A percentile compares a stretch with the other conserved stretches of the same genome.
These are phyloP conservation scores for Ailuropoda melanoleuca DNA, from an alignment of 2,113 vertebrate genomes.

Conservation along the genomic window DNA sequence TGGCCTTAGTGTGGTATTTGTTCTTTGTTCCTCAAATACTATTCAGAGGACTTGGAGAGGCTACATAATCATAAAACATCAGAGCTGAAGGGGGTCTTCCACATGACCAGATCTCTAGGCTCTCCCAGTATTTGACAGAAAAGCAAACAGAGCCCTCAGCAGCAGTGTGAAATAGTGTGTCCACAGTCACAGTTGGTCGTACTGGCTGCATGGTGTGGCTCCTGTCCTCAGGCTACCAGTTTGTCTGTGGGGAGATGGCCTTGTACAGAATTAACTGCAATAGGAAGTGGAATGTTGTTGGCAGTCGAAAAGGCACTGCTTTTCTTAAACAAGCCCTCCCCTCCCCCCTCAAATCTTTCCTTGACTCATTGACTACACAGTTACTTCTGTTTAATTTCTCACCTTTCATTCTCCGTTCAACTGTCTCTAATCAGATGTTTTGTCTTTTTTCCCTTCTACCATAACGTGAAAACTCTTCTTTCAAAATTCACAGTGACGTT, in stretches of 20 bases:
- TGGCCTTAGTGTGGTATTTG: slow-evolving; percentile 2
- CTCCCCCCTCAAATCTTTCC: neutral
- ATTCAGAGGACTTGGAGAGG: neutral
- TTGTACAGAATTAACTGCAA: neutral
- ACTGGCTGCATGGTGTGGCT: neutral
- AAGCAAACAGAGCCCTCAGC: neutral
- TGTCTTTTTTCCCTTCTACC: neutral
- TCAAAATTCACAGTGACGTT: neutral
- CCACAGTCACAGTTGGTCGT: neutral
- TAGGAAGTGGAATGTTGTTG: neutral
- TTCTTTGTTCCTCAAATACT: neutral
- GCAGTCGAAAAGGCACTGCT: neutral
- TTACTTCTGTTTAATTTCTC: neutral
- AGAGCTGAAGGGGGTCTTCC: neutral
- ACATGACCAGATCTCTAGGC: neutral
- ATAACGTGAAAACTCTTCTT: neutral
- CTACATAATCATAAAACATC: neutral
- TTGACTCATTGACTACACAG: neutral
- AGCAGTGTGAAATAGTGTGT: neutral
- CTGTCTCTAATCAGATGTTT: neutral
- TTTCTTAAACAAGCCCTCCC: neutral
- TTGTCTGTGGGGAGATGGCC: neutral
- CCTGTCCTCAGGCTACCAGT: neutral
- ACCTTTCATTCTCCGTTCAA: neutral
- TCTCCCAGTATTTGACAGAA: neutral